phyloP scores from a whole-genome alignment of 2,113 vertebrate genomes.

The Acanthochromis polyacanthus region DNA sequence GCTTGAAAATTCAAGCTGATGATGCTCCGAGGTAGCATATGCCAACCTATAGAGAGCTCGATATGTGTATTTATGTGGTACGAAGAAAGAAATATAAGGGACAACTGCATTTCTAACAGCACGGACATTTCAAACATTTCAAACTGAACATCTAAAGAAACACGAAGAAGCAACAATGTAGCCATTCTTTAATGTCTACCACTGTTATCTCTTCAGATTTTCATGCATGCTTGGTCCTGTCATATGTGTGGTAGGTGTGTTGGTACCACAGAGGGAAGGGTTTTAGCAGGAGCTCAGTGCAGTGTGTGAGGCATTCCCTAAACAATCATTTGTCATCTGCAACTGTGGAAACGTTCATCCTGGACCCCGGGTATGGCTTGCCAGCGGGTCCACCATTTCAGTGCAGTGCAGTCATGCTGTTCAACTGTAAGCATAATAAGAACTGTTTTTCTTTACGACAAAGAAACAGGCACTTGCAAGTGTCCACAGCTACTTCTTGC shows the following conservation, averaged over 20 bases:
- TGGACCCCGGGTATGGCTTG: constrained; percentile 60
- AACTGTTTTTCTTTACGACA: constrained; percentile 57
- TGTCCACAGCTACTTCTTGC: constrained; percentile 67
- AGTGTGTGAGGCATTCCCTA: constrained; percentile 79
- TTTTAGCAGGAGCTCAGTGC: constrained; percentile 79
- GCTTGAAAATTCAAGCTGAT: constrained; percentile 29
- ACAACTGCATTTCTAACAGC: constrained; percentile 43
- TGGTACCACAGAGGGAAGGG: constrained; percentile 58
- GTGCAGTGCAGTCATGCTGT: constrained; percentile 84
- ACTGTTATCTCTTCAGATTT: constrained; percentile 43
- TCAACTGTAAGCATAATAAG: constrained; percentile 71
- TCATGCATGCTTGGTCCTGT: constrained; percentile 74
- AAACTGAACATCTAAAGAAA: constrained; percentile 10
- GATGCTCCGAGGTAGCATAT: too few species aligned
- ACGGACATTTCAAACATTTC: constrained; percentile 12
- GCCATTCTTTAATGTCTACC: constrained; percentile 22
- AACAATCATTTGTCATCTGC: constrained; percentile 68
- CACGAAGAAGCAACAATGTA: constrained; percentile 28
- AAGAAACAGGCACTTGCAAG: constrained; percentile 71
- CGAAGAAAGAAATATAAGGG: background rate
- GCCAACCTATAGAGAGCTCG: background rate
- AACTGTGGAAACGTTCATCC: constrained; percentile 63
- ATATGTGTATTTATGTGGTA: background rate
- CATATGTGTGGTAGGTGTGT: constrained; percentile 51
- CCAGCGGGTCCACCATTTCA: constrained; percentile 69